phyloP scores from a whole-genome alignment of 2,113 vertebrate species.

The Noctilio leporinus region DNA sequence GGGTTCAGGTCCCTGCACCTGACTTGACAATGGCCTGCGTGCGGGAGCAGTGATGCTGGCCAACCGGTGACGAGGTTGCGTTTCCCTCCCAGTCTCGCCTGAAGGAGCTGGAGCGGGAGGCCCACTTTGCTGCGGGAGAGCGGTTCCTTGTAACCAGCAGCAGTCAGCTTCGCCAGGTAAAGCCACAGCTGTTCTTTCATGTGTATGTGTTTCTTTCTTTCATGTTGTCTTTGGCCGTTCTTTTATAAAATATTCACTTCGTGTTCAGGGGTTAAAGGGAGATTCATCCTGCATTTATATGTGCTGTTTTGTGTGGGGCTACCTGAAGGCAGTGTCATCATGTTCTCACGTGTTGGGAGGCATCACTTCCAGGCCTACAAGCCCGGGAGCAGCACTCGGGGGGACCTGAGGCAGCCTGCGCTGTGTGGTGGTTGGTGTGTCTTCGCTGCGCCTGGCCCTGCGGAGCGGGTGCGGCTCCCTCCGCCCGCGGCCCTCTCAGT shows the following conservation, averaged over 20 bases:
- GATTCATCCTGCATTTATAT: background rate
- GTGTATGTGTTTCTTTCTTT: no score
- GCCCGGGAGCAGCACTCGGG: background rate
- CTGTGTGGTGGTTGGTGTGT: accelerated
- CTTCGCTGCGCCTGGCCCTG: no score
- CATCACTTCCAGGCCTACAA: background rate
- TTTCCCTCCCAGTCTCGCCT: conserved; percentile 80
- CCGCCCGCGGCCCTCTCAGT: background rate
- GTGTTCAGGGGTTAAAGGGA: background rate
- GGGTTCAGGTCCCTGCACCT: background rate
- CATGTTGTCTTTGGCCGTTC: background rate
- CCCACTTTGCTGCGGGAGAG: conserved; percentile 88
- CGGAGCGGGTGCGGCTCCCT: no score
- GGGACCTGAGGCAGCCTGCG: background rate
- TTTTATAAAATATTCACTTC: background rate
- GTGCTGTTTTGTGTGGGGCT: background rate
- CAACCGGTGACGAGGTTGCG: background rate
- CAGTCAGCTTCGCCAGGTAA: conserved; percentile 87
- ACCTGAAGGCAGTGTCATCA: background rate
- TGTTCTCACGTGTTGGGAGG: background rate
- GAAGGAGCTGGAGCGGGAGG: conserved; percentile 89
- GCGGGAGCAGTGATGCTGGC: background rate
- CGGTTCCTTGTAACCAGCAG: conserved; percentile 89
- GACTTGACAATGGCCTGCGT: background rate
- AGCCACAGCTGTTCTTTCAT: background rate